Evolutionary conservation across 2,888 invertebrate species (phyloP).

Genomic region (Ganaspis brasiliensis): DNA sequence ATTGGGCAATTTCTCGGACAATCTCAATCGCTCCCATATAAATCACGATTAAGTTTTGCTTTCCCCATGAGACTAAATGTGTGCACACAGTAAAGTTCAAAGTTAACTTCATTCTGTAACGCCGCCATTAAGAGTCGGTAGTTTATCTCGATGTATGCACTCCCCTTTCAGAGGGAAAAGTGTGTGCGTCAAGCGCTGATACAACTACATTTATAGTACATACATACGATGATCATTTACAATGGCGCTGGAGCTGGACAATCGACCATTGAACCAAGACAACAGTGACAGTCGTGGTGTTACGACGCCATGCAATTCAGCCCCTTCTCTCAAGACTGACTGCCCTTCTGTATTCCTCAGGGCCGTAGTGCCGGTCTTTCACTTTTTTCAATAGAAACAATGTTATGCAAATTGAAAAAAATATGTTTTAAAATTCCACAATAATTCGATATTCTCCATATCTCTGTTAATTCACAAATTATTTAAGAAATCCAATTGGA

Average conservation of each 20-base stretch:
- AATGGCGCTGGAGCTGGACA: slow-evolving; percentile 37
- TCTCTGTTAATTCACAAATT: too few species aligned
- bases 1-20: slow-evolving; percentile 39
- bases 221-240: slow-evolving; percentile 1
- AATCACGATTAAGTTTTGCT: slow-evolving; percentile 23
- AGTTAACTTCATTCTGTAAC: neutral
- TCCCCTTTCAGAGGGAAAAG: neutral
- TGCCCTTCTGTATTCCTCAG: slow-evolving; percentile 10
- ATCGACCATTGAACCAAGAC: slow-evolving; percentile 24
- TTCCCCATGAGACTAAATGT: slow-evolving; percentile 14
- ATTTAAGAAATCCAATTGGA: too few species aligned
- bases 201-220: neutral
- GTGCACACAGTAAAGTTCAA: neutral
- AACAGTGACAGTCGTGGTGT: slow-evolving; percentile 16
- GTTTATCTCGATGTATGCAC: slow-evolving; percentile 30
- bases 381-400: neutral
- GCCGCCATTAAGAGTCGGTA: slow-evolving; percentile 32
- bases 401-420: too few species aligned
- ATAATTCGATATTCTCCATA: too few species aligned
- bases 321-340: slow-evolving; percentile 5
- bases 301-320: slow-evolving; percentile 25
- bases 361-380: neutral
- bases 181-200: slow-evolving; percentile 16
- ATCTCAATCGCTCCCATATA: slow-evolving; percentile 36
- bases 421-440: too few species aligned